Evolutionary conservation across 1,140 invertebrate species (phyloP).

Genomic region (Euborellia annulipes): DNA sequence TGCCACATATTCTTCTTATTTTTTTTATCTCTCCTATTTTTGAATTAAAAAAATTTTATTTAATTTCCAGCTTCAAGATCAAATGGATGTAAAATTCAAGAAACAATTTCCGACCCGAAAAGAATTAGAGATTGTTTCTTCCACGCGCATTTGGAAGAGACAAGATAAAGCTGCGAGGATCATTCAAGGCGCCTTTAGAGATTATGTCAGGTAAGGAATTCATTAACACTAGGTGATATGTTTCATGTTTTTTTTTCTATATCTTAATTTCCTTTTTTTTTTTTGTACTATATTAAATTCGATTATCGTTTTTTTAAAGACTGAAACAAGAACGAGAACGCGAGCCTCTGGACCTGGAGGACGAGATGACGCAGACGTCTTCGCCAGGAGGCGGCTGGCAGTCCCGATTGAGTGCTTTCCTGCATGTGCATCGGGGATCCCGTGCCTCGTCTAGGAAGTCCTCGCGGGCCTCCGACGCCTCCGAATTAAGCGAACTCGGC

Average conservation of each 20-base stretch:
- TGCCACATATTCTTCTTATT: too few relatives aligned
- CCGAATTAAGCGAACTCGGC: conserved; percentile 61
- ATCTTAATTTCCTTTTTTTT: too few relatives aligned
- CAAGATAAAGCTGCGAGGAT: conserved; percentile 84
- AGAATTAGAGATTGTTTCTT: conserved; percentile 83
- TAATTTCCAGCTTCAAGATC: conserved; percentile 63
- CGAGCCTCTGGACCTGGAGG: conserved; percentile 45
- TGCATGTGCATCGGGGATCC: conserved; percentile 63
- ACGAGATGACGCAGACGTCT: conserved; percentile 67
- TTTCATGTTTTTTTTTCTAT: too few relatives aligned
- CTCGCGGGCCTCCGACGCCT: conserved; percentile 64
- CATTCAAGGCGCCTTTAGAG: conserved; percentile 64
- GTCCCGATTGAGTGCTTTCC: conserved; percentile 58
- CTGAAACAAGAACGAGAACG: conserved; percentile 44
- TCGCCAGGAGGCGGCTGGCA: conserved; percentile 56
- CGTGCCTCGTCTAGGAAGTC: conserved; percentile 69
- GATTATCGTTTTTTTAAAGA: too few relatives aligned
- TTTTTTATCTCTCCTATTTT: too few relatives aligned
- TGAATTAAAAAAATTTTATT: too few relatives aligned
- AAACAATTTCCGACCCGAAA: conserved; percentile 91
- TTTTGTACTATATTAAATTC: too few relatives aligned
- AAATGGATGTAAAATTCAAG: conserved; percentile 93
- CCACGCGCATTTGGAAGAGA: conserved; percentile 86
- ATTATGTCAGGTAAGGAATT: conserved; percentile 62
- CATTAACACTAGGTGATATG: too few relatives aligned